phyloP scores from a whole-genome alignment of 2,888 invertebrate genomes.

The Boloria euphrosyne region DNA sequence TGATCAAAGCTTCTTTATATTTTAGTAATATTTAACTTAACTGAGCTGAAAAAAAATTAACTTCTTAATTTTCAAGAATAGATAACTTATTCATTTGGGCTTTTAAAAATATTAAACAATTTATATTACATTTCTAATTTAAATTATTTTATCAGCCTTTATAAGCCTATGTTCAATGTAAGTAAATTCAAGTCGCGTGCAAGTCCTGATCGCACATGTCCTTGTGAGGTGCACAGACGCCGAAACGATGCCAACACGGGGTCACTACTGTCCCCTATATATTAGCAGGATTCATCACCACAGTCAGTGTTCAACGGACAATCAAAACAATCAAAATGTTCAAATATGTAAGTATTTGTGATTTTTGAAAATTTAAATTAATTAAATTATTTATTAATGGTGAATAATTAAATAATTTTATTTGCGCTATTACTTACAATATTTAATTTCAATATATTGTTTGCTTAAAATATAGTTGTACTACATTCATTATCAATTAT shows the following conservation, averaged over 20 bases:
- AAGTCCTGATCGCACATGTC: constrained; percentile 51
- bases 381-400: background rate
- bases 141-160: constrained; percentile 53
- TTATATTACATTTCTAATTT: constrained; percentile 1
- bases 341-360: constrained; percentile 72
- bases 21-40: too few relatives aligned
- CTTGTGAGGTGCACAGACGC: constrained; percentile 61
- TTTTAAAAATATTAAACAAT: background rate
- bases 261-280: constrained; percentile 71
- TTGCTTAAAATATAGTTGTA: too few relatives aligned
- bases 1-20: too few relatives aligned
- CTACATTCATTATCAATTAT: too few relatives aligned
- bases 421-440: too few relatives aligned
- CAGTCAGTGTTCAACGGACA: constrained; percentile 62
- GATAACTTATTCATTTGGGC: too few relatives aligned
- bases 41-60: too few relatives aligned
- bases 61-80: too few relatives aligned
- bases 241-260: constrained; percentile 68
- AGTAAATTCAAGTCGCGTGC: constrained; percentile 66
- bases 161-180: constrained; percentile 45
- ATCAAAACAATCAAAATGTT: constrained; percentile 71
- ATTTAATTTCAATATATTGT: too few relatives aligned
- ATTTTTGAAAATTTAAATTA: constrained; percentile 14
- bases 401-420: background rate
- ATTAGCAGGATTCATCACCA: constrained; percentile 55